These are phyloP conservation scores for Erythrolamprus reginae DNA, from an alignment of 2,113 vertebrate genomes.

Conservation along the genomic window DNA sequence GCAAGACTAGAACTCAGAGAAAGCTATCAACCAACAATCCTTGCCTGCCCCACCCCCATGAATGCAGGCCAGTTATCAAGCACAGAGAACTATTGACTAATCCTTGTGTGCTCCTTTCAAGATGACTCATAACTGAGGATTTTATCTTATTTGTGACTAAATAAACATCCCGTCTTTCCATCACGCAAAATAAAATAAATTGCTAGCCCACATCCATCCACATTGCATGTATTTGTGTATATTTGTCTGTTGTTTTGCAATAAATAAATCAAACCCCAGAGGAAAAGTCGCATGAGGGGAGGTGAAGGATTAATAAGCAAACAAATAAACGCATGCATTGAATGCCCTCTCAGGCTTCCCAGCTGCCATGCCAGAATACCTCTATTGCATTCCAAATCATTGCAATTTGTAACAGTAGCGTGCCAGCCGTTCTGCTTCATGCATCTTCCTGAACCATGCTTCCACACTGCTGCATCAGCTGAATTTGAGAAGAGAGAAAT, in stretches of 20 bases:
- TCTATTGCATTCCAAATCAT: neutral
- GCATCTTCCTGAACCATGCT: neutral
- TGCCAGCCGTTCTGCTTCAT: neutral
- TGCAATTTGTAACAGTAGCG: neutral
- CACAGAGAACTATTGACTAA: neutral
- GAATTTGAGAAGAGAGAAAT: neutral
- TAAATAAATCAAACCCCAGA: neutral
- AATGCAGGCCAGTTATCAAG: neutral
- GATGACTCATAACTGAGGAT: neutral
- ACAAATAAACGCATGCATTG: neutral
- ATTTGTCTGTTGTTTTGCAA: neutral
- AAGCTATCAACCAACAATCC: neutral
- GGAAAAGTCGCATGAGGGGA: neutral
- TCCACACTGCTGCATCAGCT: neutral
- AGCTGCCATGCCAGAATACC: neutral
- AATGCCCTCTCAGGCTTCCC: neutral
- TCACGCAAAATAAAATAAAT: neutral
- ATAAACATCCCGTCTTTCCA: neutral
- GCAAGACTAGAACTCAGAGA: neutral
- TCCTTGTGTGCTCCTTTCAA: neutral
- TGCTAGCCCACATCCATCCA: neutral
- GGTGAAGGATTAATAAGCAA: neutral
- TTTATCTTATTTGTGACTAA: neutral
- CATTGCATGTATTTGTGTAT: neutral
- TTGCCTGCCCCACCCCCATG: neutral